Conservation (phyloP, 2,888 invertebrate species). For the Stenodema calcarata region DNA sequence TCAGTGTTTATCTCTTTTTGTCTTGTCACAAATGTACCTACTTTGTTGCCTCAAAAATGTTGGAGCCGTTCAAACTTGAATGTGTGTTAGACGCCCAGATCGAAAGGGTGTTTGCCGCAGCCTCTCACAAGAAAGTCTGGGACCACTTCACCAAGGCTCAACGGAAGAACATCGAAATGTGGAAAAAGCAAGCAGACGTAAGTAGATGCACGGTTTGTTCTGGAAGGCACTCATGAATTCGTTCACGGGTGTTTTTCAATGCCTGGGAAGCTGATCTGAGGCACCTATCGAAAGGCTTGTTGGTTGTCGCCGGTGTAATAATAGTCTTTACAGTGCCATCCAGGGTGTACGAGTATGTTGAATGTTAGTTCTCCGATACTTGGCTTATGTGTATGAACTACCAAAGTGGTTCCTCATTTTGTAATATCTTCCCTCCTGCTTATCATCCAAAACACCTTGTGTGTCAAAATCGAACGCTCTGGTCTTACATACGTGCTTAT, state of each 20-base stretch:
- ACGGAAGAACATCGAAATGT: conserved; percentile 97
- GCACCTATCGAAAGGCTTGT: neutral
- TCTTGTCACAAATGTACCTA: conserved; percentile 27
- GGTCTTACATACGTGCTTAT: no score
- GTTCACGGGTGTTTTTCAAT: neutral
- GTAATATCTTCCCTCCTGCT: no score
- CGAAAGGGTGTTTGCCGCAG: conserved; percentile 95
- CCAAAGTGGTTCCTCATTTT: no score
- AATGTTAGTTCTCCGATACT: no score
- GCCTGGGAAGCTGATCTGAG: neutral
- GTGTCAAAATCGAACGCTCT: no score
- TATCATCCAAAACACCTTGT: no score
- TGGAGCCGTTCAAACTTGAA: conserved; percentile 49
- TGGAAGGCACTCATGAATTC: neutral
- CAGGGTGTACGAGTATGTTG: no score
- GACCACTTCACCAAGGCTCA: conserved; percentile 99
- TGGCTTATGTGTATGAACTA: no score
- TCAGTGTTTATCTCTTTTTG: conserved; percentile 8
- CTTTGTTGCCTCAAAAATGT: neutral
- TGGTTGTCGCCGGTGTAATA: neutral
- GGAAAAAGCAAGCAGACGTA: conserved; percentile 97
- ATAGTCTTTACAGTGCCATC: no score
- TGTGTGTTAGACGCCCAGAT: conserved; percentile 90
- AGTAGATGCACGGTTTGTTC: conserved; percentile 60
- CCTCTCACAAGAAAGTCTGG: conserved; percentile 98